phyloP scores from a whole-genome alignment of 2,888 invertebrate genomes.

The Morinoia aosen region DNA sequence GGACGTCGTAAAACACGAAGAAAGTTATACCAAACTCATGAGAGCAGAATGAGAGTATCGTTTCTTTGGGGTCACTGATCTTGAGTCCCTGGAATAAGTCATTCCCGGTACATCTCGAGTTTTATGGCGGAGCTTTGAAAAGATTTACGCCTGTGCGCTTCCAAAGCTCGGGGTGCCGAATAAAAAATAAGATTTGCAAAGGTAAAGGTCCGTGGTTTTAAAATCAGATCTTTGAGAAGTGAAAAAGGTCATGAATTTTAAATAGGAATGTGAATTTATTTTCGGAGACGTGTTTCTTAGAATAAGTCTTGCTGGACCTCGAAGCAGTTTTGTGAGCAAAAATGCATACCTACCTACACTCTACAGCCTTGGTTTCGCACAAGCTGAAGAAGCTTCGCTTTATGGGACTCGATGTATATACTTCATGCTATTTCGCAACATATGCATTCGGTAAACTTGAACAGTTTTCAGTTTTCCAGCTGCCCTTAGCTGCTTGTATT shows the following conservation, averaged over 20 bases:
- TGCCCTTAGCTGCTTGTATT: background rate
- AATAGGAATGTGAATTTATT: background rate
- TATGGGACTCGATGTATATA: too few species aligned
- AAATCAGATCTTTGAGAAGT: background rate
- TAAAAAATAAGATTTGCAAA: background rate
- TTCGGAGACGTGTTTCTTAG: background rate
- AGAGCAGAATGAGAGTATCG: background rate
- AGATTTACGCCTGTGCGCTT: background rate
- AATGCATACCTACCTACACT: too few species aligned
- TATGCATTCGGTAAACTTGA: background rate
- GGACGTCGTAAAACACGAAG: background rate
- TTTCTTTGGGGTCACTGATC: slow-evolving; percentile 14
- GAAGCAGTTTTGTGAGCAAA: too few species aligned
- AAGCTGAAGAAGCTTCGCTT: too few species aligned
- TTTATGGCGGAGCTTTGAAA: background rate
- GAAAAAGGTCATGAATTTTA: background rate
- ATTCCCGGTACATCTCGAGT: slow-evolving; percentile 19
- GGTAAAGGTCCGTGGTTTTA: background rate
- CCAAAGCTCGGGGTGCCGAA: background rate
- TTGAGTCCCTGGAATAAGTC: slow-evolving; percentile 1
- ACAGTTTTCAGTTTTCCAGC: too few species aligned
- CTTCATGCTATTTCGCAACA: background rate
- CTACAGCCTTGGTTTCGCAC: too few species aligned
- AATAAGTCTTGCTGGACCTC: background rate
- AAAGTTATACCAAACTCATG: background rate